These are phyloP conservation scores for Ctenopoma multispine DNA, from an alignment of 2,797 vertebrate genomes.

Conservation along the genomic window DNA sequence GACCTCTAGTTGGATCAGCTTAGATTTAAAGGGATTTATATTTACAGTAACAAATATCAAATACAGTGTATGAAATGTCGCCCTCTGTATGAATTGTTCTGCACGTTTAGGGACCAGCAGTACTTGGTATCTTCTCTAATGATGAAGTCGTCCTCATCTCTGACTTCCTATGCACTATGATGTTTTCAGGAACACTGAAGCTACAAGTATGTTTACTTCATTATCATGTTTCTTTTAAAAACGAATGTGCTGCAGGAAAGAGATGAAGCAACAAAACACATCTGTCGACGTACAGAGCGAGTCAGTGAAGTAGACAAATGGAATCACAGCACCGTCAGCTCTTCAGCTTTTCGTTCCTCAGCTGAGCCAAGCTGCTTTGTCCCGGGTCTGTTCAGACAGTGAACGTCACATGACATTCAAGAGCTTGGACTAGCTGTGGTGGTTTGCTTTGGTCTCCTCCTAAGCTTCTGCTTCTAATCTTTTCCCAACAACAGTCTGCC, in stretches of 20 bases:
- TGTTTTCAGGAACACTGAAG: too few species aligned
- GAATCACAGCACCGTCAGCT: not conserved
- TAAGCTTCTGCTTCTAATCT: constrained; percentile 55
- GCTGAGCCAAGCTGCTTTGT: not conserved
- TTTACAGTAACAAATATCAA: not conserved
- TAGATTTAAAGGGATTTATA: not conserved
- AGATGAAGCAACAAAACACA: not conserved
- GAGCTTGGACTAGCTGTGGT: constrained; percentile 25
- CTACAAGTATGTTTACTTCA: not conserved
- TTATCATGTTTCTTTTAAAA: not conserved
- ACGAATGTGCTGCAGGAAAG: not conserved
- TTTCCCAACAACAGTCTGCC: constrained; percentile 41
- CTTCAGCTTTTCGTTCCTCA: not conserved
- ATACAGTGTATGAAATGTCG: not conserved
- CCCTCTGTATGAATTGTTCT: too few species aligned
- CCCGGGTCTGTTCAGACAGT: not conserved
- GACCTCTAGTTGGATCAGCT: not conserved
- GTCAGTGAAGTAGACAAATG: not conserved
- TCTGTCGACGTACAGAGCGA: not conserved
- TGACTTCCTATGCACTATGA: too few species aligned
- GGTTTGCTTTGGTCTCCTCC: constrained; percentile 41
- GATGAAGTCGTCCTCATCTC: not conserved
- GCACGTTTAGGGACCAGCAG: not conserved
- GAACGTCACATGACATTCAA: constrained; percentile 34
- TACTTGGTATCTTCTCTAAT: not conserved